A percentile compares a stretch with the other conserved stretches of the same genome.
These are phyloP conservation scores for Diorhabda elongata DNA, from an alignment of 1,140 invertebrate genomes.

Conservation along the genomic window DNA sequence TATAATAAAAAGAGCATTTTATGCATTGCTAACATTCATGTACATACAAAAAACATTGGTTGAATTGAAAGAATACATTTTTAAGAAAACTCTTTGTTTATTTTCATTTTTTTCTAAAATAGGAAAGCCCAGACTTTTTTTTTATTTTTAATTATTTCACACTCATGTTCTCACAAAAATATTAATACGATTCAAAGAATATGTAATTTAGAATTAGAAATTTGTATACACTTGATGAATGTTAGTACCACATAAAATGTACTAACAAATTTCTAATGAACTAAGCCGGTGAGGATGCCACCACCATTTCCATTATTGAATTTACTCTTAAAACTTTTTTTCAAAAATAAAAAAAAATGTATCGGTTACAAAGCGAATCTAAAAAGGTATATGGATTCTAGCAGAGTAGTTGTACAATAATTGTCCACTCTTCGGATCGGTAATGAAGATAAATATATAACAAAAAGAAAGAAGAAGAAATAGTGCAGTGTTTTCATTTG, in stretches of 20 bases:
- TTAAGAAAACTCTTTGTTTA: too few species aligned
- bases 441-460: not conserved
- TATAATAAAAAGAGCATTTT: too few species aligned
- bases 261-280: not conserved
- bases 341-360: not conserved
- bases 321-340: slow-evolving; percentile 27
- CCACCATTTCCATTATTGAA: slow-evolving; percentile 14
- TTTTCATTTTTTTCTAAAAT: too few species aligned
- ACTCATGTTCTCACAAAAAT: too few species aligned
- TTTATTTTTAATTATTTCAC: too few species aligned
- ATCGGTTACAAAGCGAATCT: slow-evolving; percentile 17
- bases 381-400: slow-evolving; percentile 46
- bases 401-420: slow-evolving; percentile 42
- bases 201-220: too few species aligned
- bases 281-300: not conserved
- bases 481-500: slow-evolving; percentile 42
- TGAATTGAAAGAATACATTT: too few species aligned
- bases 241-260: slow-evolving; percentile 4
- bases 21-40: too few species aligned
- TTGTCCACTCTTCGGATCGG: slow-evolving; percentile 45
- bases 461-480: slow-evolving; percentile 20
- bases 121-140: too few species aligned
- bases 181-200: too few species aligned
- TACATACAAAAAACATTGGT: too few species aligned
- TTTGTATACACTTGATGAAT: slow-evolving; percentile 7